Evolutionary conservation across 2,888 invertebrate genomes (phyloP), one percentile per base, ranked within the genome.

Genomic region (Cerastis rubricosa): DNA sequence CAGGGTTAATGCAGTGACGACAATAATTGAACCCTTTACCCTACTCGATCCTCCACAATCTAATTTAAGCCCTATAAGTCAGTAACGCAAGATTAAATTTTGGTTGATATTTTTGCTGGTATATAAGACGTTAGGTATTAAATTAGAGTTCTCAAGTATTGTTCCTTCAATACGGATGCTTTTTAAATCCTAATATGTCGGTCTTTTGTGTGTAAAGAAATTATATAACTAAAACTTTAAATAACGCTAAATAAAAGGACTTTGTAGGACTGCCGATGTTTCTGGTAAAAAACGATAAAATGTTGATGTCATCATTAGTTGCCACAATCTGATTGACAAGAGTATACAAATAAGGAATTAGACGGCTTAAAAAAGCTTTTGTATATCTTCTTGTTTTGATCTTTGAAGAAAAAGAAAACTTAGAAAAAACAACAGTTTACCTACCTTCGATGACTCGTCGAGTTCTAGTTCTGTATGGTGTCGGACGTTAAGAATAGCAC

Each of bases 1-100:
- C 94, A 94, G 94, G 94, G 92, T 92, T 95, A 94, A 95, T 91
- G 89, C 84, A 90, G 89, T 88, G 92, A 92, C 89, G 94, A 95
- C 93, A 92, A 91, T 91, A 82, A 88, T 86, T 90, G 89, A 91
- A 87, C 90, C 92, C 90, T 92, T 92, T 90, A 92, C 92, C 92
- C 92, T 90, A 87, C 74, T 75, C 64, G 49, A 22, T 67, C 35
- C 17, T 6, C 5, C 0, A 47, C 75, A 76, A 51, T 5, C 51
- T 0, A 90, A 81, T 82, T 84, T 77, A 11, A 74, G 87, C 87
- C 68, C 64, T 88, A 87, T 57, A 0, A 0, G 0, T 1, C 66
- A 8, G 7, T 0, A 7, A 0, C 9, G 79, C 35, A 77, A 74
- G 19, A 25, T 35, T 19, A 4, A 29, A 14, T 59, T 67, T 76